A percentile compares a stretch with the other conserved stretches of the same genome.
Conservation (phyloP, 2,888 invertebrate species). For the Hypselothyrea guttata region DNA sequence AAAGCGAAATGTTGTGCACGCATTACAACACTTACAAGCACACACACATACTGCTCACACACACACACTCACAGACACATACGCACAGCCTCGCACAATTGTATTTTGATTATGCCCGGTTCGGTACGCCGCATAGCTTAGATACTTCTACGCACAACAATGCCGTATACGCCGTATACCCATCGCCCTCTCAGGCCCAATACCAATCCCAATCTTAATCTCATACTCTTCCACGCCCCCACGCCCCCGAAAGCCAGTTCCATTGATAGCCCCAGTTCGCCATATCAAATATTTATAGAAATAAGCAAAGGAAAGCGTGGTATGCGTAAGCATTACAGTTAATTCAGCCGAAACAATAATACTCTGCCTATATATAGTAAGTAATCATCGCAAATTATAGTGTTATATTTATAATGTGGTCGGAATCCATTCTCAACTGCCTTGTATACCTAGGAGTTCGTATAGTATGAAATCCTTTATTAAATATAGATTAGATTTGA, state of each 20-base stretch:
- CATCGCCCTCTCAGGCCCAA: constrained; percentile 2
- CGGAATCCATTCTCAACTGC: too few relatives aligned
- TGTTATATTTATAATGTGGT: too few relatives aligned
- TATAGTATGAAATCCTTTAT: too few relatives aligned
- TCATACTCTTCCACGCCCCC: constrained; percentile 1
- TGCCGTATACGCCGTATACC: constrained; percentile 52
- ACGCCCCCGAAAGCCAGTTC: constrained; percentile 17
- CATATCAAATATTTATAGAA: constrained; percentile 73
- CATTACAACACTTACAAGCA: constrained; percentile 52
- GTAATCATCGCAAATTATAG: too few relatives aligned
- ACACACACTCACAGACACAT: constrained; percentile 21
- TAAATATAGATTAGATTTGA: too few relatives aligned
- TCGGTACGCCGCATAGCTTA: constrained; percentile 77
- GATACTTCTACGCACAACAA: constrained; percentile 76
- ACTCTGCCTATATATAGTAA: constrained; percentile 17
- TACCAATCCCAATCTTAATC: constrained; percentile 26
- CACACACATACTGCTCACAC: constrained; percentile 26
- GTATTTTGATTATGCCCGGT: constrained; percentile 76
- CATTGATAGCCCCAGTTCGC: constrained; percentile 69
- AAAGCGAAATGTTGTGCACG: constrained; percentile 56
- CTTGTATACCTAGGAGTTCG: too few relatives aligned
- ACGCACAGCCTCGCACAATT: constrained; percentile 66
- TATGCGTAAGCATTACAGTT: constrained; percentile 24
- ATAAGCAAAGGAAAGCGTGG: constrained; percentile 37
- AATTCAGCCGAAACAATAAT: constrained; percentile 22